phyloP scores from a whole-genome alignment of 2,888 invertebrate species.

The Watsonalla cultraria region DNA sequence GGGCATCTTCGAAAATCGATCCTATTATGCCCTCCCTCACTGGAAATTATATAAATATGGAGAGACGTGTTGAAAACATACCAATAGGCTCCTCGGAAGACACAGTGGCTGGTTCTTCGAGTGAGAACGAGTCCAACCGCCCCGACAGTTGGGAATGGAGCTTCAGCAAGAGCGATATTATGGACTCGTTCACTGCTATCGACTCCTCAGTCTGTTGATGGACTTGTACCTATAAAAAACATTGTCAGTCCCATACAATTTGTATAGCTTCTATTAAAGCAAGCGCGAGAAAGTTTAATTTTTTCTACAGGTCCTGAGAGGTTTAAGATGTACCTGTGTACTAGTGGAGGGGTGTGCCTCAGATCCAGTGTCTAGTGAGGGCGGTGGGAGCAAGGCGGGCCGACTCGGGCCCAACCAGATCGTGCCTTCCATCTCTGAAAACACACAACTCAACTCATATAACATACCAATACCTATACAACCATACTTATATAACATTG shows the following conservation, averaged over 20 bases:
- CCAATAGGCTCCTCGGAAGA: constrained; percentile 50
- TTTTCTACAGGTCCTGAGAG: not conserved
- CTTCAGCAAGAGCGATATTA: constrained; percentile 92
- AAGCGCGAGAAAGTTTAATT: no score
- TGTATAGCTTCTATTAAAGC: no score
- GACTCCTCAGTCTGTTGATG: constrained; percentile 67
- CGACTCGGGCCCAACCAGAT: constrained; percentile 31
- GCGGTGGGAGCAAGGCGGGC: constrained; percentile 31
- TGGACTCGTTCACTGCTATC: constrained; percentile 89
- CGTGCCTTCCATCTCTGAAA: constrained; percentile 35
- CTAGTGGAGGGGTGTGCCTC: constrained; percentile 35
- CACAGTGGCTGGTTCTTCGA: constrained; percentile 68
- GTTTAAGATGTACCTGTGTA: constrained; percentile 32
- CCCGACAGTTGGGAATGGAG: constrained; percentile 94
- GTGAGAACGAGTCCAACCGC: constrained; percentile 87
- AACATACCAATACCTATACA: no score
- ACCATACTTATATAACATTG: not conserved
- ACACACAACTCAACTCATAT: not conserved
- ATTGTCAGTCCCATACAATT: no score
- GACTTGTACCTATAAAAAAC: constrained; percentile 43
- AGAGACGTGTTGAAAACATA: constrained; percentile 15
- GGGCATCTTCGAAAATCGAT: no score
- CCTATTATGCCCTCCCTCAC: no score
- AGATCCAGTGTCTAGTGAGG: constrained; percentile 15
- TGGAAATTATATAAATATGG: no score